These are phyloP conservation scores for Limonius californicus DNA, from an alignment of 1,140 invertebrate species.

Conservation along the genomic window DNA sequence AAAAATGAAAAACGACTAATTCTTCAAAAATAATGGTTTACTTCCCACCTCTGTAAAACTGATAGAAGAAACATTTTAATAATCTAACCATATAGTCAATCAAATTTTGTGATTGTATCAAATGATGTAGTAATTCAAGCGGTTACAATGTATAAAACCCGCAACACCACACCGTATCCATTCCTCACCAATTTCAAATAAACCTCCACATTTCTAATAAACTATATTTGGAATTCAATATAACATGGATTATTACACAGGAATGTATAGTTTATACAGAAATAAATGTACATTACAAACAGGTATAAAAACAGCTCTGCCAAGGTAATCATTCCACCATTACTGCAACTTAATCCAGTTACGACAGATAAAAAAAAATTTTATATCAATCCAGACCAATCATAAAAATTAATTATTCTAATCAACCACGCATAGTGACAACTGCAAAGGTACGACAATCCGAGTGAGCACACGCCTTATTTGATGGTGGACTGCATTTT, in stretches of 20 bases:
- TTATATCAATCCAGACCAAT: neutral
- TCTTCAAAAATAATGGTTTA: no score
- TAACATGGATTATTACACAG: neutral
- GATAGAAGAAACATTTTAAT: no score
- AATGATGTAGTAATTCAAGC: no score
- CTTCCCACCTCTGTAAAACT: no score
- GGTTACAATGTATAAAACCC: no score
- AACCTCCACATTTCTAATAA: neutral
- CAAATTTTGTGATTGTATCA: no score
- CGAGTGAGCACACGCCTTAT: conserved; percentile 28
- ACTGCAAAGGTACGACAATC: neutral
- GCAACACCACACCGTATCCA: no score
- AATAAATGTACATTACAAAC: neutral
- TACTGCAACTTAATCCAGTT: neutral
- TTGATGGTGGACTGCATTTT: conserved; percentile 54
- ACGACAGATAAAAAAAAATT: neutral
- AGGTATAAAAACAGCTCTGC: neutral
- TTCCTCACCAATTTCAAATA: no score
- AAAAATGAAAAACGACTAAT: no score
- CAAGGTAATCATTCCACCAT: neutral
- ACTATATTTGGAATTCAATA: neutral
- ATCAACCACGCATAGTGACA: no score
- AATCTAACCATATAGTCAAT: no score
- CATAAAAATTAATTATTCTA: neutral
- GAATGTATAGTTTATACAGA: neutral